Evolutionary conservation across 2,797 vertebrate genomes (phyloP).

Genomic region (Acanthis flammea): DNA sequence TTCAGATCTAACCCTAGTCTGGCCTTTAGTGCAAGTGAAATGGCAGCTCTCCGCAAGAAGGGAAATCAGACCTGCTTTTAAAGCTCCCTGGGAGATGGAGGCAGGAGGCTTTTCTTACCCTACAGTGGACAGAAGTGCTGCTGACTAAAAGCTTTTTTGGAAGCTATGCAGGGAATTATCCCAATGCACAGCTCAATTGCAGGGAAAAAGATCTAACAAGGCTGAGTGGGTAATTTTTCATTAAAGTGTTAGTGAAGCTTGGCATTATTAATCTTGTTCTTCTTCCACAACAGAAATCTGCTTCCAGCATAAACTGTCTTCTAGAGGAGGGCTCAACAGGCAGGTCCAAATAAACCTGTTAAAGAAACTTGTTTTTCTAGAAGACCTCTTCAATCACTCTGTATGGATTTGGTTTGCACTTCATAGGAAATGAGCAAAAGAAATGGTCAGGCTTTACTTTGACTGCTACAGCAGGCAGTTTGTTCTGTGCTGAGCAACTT

Average conservation of each 20-base stretch:
- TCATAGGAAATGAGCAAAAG: not conserved
- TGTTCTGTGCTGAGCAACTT: not conserved
- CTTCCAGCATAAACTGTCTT: not conserved
- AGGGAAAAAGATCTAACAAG: slow-evolving; percentile 46
- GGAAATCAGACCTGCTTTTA: slow-evolving; percentile 17
- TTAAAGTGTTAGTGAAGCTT: slow-evolving; percentile 23
- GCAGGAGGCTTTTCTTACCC: slow-evolving; percentile 7
- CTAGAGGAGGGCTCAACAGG: not conserved
- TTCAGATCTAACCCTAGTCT: not conserved
- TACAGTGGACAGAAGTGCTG: not conserved
- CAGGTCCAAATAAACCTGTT: not conserved
- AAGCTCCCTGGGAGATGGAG: not conserved
- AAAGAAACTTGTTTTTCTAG: not conserved
- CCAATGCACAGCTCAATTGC: not conserved
- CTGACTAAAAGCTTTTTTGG: slow-evolving; percentile 43
- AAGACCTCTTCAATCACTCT: not conserved
- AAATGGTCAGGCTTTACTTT: not conserved
- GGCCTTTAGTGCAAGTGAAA: not conserved
- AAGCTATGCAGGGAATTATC: slow-evolving; percentile 20
- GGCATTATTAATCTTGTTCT: not conserved
- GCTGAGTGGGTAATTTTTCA: not conserved
- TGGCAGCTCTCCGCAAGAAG: not conserved
- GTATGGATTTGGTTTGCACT: not conserved
- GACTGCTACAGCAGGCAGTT: not conserved
- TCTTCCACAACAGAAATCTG: not conserved